Evolutionary conservation across 2,888 invertebrate species (phyloP).

Genomic region (Panzeria rudis): DNA sequence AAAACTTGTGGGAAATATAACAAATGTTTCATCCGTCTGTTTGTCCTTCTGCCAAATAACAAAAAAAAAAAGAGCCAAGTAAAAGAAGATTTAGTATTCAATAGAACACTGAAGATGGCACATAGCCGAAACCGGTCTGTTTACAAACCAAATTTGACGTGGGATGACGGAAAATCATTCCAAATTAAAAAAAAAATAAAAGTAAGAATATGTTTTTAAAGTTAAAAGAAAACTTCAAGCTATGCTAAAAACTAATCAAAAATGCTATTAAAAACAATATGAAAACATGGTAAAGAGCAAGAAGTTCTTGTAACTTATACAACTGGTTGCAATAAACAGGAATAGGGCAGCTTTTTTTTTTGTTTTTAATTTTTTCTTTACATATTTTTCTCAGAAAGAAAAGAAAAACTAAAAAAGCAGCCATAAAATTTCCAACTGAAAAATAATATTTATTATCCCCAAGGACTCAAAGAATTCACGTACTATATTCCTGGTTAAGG

Average conservation of each 20-base stretch:
- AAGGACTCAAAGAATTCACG: slow-evolving; percentile 44
- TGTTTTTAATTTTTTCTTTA: not conserved
- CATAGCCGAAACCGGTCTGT: no score
- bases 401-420: slow-evolving; percentile 4
- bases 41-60: not conserved
- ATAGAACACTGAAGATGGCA: no score
- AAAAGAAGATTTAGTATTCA: no score
- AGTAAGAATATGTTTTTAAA: not conserved
- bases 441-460: slow-evolving; percentile 46
- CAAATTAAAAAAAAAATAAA: no score
- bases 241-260: not conserved
- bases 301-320: not conserved
- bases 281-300: not conserved
- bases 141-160: no score
- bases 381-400: not conserved
- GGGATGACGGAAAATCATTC: no score
- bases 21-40: slow-evolving; percentile 42
- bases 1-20: slow-evolving; percentile 36
- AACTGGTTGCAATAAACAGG: not conserved
- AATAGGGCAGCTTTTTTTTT: slow-evolving; percentile 5
- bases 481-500: not conserved
- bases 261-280: not conserved
- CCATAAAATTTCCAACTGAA: slow-evolving; percentile 76
- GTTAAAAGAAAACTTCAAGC: not conserved
- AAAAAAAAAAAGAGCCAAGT: no score